A percentile compares a stretch with the other conserved stretches of the same genome.
Evolutionary conservation across 2,113 vertebrate genomes (phyloP).

Genomic region (Athene noctua): DNA sequence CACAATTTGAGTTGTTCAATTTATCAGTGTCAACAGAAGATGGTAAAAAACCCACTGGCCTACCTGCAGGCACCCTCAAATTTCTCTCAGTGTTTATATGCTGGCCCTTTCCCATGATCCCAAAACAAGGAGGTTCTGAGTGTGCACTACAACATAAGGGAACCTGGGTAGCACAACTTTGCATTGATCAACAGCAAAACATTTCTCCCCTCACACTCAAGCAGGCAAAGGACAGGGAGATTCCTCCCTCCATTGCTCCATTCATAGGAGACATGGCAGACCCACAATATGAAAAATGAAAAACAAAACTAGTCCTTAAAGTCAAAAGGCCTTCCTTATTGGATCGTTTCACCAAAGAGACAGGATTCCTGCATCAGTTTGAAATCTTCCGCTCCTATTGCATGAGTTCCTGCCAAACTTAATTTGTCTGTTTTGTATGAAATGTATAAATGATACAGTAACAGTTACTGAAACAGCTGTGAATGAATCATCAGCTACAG

Average conservation of each 20-base stretch:
- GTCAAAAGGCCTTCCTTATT: neutral
- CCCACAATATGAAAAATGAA: neutral
- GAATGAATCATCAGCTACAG: constrained; percentile 35
- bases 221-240: neutral
- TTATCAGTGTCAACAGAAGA: neutral
- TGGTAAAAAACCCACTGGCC: neutral
- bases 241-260: neutral
- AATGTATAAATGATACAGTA: constrained; percentile 14
- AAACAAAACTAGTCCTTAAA: neutral
- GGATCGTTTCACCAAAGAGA: neutral
- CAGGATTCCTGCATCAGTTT: neutral
- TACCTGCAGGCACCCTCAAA: neutral
- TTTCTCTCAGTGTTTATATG: neutral
- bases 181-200: neutral
- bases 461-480: constrained; percentile 37
- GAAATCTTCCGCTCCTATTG: neutral
- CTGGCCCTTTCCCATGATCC: neutral
- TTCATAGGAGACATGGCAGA: neutral
- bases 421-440: constrained; percentile 20
- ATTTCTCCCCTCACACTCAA: neutral
- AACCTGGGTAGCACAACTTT: neutral
- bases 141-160: fast-evolving
- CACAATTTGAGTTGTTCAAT: neutral
- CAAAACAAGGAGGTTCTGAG: neutral
- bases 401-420: neutral